Evolutionary conservation across 2,888 invertebrate species (phyloP), one percentile per base, ranked within the genome.

Genomic region (Tryphoninae sp.): DNA sequence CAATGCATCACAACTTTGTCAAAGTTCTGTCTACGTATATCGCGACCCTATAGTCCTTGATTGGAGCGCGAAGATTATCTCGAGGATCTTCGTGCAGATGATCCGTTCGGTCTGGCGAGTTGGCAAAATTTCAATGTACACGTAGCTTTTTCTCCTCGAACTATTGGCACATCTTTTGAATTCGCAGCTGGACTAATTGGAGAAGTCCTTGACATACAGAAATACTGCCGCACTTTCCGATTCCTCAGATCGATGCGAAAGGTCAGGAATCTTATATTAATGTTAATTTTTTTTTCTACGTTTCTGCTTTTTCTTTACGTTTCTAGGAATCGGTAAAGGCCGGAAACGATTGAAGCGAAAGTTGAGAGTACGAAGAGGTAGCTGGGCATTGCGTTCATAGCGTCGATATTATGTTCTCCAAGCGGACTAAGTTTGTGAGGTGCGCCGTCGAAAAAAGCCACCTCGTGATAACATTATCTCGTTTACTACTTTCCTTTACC

Each of bases 401-500:
- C 33, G 33, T 33, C 22, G 62, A 74, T 72, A 74, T 74, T 73
- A 64, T 73, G 61, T 55, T 73, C 72, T 64, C 76, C 26, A 61
- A 81, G 78, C 76, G 81, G 75, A 81, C 68, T 22, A 55, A 80
- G 79, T 84, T 83, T 76, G 68, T 59, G 55, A 53, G 71, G 58
- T 58, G 23, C 49, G 49, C 19, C 74, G 55, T 74, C 62, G 68
- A 55, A 79, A 80, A 79, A 75, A 75, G 69, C 67, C 64, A 67
- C 69, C 69, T 76, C 72, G 42, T 78, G 80, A 80, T 75, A 83
- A 80, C 68, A 78, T 74, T 81, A 83, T 81, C 80, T 73, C 75
- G 80, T 61, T 78, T 69, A 55, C 71, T 53, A 62, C 55, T 78
- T 79, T 64, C 78, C 59, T 76, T 73, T 64, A 22, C 42, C 53